phyloP scores from a whole-genome alignment of 2,888 invertebrate genomes.

The Caenorhabditis virilis region DNA sequence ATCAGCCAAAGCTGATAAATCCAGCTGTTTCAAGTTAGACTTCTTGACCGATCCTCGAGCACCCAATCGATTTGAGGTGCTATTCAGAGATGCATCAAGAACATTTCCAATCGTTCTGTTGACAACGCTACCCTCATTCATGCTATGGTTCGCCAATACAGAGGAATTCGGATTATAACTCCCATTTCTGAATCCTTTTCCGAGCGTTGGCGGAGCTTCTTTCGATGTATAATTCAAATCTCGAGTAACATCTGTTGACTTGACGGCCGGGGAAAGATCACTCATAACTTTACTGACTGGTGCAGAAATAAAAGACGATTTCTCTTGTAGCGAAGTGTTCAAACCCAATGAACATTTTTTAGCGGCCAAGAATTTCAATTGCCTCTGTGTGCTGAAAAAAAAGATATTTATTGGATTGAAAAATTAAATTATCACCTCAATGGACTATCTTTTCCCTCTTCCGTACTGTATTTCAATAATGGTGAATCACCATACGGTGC shows the following conservation, averaged over 20 bases:
- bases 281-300: conserved; percentile 35
- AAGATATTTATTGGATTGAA: not conserved
- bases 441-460: conserved; percentile 26
- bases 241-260: conserved; percentile 14
- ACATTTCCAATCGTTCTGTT: conserved; percentile 45
- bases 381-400: conserved; percentile 40
- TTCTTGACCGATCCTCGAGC: conserved; percentile 22
- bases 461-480: conserved; percentile 70
- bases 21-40: conserved; percentile 45
- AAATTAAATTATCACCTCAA: conserved; percentile 10
- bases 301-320: conserved; percentile 26
- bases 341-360: conserved; percentile 17
- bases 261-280: conserved; percentile 31
- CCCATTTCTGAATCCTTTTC: conserved; percentile 41
- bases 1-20: conserved; percentile 30
- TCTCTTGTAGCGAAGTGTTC: conserved; percentile 6
- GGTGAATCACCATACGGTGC: conserved; percentile 87
- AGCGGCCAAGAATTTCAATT: conserved; percentile 45
- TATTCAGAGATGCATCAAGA: conserved; percentile 36
- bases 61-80: conserved; percentile 31
- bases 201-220: conserved; percentile 48
- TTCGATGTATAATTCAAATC: conserved; percentile 50
- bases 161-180: conserved; percentile 18
- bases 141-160: conserved; percentile 10
- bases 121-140: conserved; percentile 18